Base-by-base conservation (phyloP, 2,113 vertebrate genomes). In the Potamarius usumacintae region DNA sequence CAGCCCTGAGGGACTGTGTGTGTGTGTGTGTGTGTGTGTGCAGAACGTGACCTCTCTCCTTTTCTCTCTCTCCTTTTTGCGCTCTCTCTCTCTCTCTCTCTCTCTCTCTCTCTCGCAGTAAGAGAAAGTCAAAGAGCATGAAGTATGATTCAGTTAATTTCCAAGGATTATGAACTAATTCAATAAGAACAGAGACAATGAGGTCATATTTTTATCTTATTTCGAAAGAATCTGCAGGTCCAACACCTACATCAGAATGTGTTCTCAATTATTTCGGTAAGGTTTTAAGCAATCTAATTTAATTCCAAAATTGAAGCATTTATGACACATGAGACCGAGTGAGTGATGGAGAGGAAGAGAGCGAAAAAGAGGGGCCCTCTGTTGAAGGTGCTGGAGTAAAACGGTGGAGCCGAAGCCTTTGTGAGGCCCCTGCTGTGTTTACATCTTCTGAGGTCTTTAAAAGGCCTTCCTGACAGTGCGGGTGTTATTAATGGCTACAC, bases 371-470 rank as follows among this genome's bases (percentile, higher is more conserved):
- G 86, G 22, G 82, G 48, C 78, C 27, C 80, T 71, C 42, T 82
- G 81, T 90, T 83, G 34, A 87, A 87, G 85, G 78, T 79, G 85
- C 27, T 48, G 67, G 77, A 53, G 72, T 87, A 85, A 88, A 74
- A 87, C 34, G 53, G 77, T 67, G 60, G 82, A 83, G 86, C 87
- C 11, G 52, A 71, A 84, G 76, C 65, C 72, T 80, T 82, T 72
- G 65, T 85, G 15, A 76, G 69, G 69, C 77, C 82, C 83, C 86
- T 53, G 86, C 86, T 85, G 85, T 84, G 88, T 91, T 88, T 85
- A 91, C 78, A 86, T 86, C 88, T 88, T 63, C 71, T 83, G 78
- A 63, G 57, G 81, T 82, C 77, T 91, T 86, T 88, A 88, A 91
- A 86, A 88, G 90, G 80, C 69, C 86, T 86, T 84, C 84, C 87